These are phyloP conservation scores for Dione juno DNA, from an alignment of 2,888 invertebrate genomes.

Conservation along the genomic window DNA sequence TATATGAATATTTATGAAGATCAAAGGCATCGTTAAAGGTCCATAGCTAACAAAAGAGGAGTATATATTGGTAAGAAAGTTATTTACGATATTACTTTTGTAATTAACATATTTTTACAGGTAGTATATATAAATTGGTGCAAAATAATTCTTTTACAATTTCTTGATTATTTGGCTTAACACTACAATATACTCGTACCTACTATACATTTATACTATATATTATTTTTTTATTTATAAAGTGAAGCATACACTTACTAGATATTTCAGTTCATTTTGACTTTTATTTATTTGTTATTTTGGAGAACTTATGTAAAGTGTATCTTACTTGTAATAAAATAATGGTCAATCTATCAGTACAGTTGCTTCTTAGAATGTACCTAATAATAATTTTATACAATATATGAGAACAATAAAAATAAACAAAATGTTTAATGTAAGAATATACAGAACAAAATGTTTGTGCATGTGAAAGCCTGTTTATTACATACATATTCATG, in stretches of 20 bases:
- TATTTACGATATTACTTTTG: slow-evolving; percentile 58
- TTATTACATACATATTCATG: not conserved
- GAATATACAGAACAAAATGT: not conserved
- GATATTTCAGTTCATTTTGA: too few relatives aligned
- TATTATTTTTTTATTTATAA: too few relatives aligned
- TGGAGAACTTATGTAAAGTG: too few relatives aligned
- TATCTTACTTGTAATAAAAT: too few relatives aligned
- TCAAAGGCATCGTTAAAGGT: slow-evolving; percentile 59
- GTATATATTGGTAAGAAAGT: slow-evolving; percentile 70
- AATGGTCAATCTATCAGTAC: too few relatives aligned
- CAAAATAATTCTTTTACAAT: slow-evolving; percentile 63
- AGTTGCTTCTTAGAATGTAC: too few relatives aligned
- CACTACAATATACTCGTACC: slow-evolving; percentile 15
- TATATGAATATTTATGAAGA: slow-evolving; percentile 73
- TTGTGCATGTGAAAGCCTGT: not conserved
- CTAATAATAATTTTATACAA: too few relatives aligned
- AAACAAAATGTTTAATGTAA: not conserved
- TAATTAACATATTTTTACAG: slow-evolving; percentile 56
- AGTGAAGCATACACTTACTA: too few relatives aligned
- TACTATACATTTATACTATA: too few relatives aligned
- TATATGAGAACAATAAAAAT: not conserved
- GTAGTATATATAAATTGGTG: slow-evolving; percentile 51
- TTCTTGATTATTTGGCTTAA: slow-evolving; percentile 51
- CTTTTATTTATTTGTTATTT: too few relatives aligned
- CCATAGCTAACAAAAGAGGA: slow-evolving; percentile 60